Base-by-base conservation (phyloP, 2,888 invertebrate genomes). In the Thyatira batis region DNA sequence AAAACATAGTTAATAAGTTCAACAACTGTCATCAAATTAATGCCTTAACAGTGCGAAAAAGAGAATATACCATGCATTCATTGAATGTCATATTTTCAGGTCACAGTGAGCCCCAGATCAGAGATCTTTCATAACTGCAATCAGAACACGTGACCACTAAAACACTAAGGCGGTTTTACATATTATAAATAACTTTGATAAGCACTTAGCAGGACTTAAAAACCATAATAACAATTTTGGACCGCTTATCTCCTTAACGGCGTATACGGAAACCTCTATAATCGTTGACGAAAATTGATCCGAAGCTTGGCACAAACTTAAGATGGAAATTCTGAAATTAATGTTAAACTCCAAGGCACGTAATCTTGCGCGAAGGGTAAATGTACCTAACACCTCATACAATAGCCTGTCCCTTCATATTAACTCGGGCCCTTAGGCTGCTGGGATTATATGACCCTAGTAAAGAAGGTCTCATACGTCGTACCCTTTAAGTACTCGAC, bases 341-440 rank as follows among this genome's bases (percentile, higher is more conserved):
- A 85, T 82, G 74, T 70, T 78, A 75, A 82, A 79, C 79, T 80
- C 77, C 65, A 68, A 71, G 69, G 72, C 75, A 79, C 78, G 82
- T 84, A 87, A 88, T 86, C 84, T 85, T 67, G 73, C 64, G 67
- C 67, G 65, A 71, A 78, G 85, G 84, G 80, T 82, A 78, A 81
- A 78, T 77, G 82, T 81, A 76, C 78, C 74, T 85, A 85, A 78
- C 85, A 83, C 82, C 81, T 82, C 78, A 73, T 85, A 85, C 84
- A 84, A 88, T 84, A 63, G 80, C 67, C 69, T 76, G 84, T 82
- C 86, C 88, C 84, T 86, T 78, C 81, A 80, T 87, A 88, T 87
- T 87, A 87, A 82, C 80, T 71, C 73, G 80, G 69, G 77, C 72
- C 77, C 77, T 73, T 77, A 70, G 39, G 69, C 69, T 60, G 58